A percentile compares a stretch with the other conserved stretches of the same genome.
These are phyloP conservation scores for Mythimna albipuncta DNA, from an alignment of 2,888 invertebrate genomes.

Conservation along the genomic window DNA sequence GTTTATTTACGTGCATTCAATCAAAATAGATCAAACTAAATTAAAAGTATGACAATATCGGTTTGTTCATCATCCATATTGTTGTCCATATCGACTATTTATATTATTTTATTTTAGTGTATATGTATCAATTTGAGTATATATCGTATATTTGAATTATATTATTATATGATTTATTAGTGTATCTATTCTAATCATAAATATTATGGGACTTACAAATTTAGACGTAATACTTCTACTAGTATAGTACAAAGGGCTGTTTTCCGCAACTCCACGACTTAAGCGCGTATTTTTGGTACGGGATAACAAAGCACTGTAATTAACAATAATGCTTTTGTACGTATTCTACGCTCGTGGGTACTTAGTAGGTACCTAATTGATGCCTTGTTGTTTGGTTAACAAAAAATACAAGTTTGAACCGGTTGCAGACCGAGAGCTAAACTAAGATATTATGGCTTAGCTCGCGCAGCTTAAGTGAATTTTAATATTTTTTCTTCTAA, in stretches of 20 bases:
- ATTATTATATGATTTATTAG: too few species aligned
- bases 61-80: slow-evolving; percentile 9
- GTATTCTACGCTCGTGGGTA: slow-evolving; percentile 24
- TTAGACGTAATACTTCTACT: slow-evolving; percentile 25
- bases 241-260: too few species aligned
- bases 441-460: too few species aligned
- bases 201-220: slow-evolving; percentile 19
- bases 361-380: slow-evolving; percentile 52
- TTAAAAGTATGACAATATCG: slow-evolving; percentile 17
- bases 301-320: slow-evolving; percentile 53
- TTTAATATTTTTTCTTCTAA: too few species aligned
- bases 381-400: slow-evolving; percentile 54
- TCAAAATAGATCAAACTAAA: not conserved
- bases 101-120: too few species aligned
- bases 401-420: slow-evolving; percentile 56
- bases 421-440: too few species aligned
- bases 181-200: too few species aligned
- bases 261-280: too few species aligned
- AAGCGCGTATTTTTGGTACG: too few species aligned
- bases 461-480: not conserved
- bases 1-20: not conserved
- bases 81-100: slow-evolving; percentile 36
- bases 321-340: slow-evolving; percentile 53
- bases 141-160: too few species aligned
- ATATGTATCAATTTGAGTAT: too few species aligned